Base-by-base conservation (phyloP, 1,140 invertebrate species). In the Drosophila leontia region DNA sequence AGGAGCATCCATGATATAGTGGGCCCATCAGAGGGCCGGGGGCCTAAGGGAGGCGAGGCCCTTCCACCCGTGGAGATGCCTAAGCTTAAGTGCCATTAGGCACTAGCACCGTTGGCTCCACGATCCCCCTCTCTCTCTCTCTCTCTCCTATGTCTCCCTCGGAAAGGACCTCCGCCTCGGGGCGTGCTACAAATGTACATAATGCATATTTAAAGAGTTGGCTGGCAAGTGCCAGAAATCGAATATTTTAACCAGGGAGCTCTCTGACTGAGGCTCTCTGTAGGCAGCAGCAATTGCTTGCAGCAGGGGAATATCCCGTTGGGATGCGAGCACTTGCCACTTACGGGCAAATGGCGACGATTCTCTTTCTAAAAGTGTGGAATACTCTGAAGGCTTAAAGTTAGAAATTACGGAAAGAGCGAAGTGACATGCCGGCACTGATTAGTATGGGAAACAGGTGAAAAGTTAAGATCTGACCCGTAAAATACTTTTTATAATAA, bases 21-120 rank as follows among this genome's bases (percentile, higher is more conserved):
- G 47, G 67, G 29, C 35, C 45, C 59, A 64, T 17, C 34, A 62
- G 41, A 29, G 32, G 42, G 35, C 26, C 13, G 42, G 39, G 39
- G 17, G 61, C 34, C 26, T 11, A 39, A 26, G 29, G 35, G 44
- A 26, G 64, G 34, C n/a, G 44, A 26, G 64, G 34, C n/a, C 34
- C 39, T 32, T 62, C 56, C 41, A 53, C 51, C 68, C 55, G 58
- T 57, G 59, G 59, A 63, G 80, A 58, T 88, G 83, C 84, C 83
- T 87, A 87, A 87, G 83, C 83, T 87, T 87, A 88, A 87, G 83
- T 87, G 83, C 83, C 84, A 87, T 87, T 87, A 88, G 84, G 84
- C 83, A 88, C 63, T 86, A 53, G 48, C 47, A 81, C 75, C 68
- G 74, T 67, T 64, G 74, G 47, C 78, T 58, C 37, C 37, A 15